Conservation (phyloP, 2,888 invertebrate species). For the Epirrita christyi region DNA sequence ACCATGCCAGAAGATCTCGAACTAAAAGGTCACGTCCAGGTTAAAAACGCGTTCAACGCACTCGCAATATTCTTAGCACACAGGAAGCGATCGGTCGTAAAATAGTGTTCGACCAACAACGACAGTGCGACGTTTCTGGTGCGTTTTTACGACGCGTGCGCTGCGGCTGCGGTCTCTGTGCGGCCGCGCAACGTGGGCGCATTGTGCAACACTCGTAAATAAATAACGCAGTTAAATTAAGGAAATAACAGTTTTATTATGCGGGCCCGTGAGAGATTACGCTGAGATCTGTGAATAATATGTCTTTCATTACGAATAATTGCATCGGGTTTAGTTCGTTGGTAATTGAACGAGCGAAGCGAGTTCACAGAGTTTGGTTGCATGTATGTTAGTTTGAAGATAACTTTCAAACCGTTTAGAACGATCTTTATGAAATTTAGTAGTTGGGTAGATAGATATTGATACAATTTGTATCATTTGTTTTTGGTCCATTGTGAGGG, state of each 20-base stretch:
- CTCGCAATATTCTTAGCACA: slow-evolving; percentile 48
- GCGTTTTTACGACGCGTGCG: slow-evolving; percentile 50
- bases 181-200: slow-evolving; percentile 25
- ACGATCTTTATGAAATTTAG: no score
- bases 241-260: slow-evolving; percentile 52
- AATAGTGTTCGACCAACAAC: slow-evolving; percentile 47
- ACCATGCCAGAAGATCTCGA: background rate
- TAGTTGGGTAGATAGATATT: no score
- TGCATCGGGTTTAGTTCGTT: background rate
- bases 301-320: background rate
- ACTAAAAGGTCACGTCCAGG: slow-evolving; percentile 24
- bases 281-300: background rate
- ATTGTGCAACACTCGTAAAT: slow-evolving; percentile 51
- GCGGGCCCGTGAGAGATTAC: slow-evolving; percentile 34
- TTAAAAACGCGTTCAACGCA: slow-evolving; percentile 38
- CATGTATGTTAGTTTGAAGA: no score
- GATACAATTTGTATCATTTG: no score
- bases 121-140: slow-evolving; percentile 42
- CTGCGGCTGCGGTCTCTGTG: slow-evolving; percentile 43
- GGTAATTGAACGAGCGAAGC: no score
- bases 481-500: no score
- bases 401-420: no score
- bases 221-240: slow-evolving; percentile 52
- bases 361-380: no score
- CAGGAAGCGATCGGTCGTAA: slow-evolving; percentile 63